Conservation (phyloP, 2,113 vertebrate genomes). For the Ictidomys tridecemlineatus region DNA sequence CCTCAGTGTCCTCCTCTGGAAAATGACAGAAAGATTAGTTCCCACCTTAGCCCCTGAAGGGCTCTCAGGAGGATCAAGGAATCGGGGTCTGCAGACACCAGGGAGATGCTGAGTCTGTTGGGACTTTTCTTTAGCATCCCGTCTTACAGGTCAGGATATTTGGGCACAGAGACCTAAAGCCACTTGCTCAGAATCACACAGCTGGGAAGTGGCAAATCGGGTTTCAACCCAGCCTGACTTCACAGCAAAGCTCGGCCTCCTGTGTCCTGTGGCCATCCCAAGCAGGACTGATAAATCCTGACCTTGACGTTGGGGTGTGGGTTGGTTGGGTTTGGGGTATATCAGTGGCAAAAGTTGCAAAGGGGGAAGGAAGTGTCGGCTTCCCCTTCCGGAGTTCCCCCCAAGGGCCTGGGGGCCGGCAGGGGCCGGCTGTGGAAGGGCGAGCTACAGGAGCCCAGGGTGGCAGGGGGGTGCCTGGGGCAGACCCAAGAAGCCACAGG, state of each 20-base stretch:
- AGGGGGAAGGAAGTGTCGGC: not conserved
- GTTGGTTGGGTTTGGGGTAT: not conserved
- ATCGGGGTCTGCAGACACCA: rapidly evolving
- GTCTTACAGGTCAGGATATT: not conserved
- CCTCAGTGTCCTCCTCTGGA: not conserved
- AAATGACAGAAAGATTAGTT: not conserved
- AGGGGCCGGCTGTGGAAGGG: not conserved
- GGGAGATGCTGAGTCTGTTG: not conserved
- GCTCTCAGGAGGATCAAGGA: not conserved
- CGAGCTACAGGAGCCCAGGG: not conserved
- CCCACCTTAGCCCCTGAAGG: not conserved
- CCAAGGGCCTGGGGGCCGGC: not conserved
- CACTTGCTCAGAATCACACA: not conserved
- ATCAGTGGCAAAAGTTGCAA: not conserved
- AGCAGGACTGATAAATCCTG: not conserved
- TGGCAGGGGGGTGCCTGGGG: not conserved
- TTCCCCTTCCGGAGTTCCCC: not conserved
- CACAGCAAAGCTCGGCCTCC: not conserved
- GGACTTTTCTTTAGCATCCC: not conserved
- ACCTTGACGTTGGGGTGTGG: not conserved
- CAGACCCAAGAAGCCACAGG: not conserved
- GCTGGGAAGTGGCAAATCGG: not conserved
- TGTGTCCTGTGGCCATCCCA: rapidly evolving
- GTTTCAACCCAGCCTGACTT: not conserved
- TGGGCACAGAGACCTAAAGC: not conserved